Conservation (phyloP, 2,888 invertebrate genomes). For the Allygus modestus region DNA sequence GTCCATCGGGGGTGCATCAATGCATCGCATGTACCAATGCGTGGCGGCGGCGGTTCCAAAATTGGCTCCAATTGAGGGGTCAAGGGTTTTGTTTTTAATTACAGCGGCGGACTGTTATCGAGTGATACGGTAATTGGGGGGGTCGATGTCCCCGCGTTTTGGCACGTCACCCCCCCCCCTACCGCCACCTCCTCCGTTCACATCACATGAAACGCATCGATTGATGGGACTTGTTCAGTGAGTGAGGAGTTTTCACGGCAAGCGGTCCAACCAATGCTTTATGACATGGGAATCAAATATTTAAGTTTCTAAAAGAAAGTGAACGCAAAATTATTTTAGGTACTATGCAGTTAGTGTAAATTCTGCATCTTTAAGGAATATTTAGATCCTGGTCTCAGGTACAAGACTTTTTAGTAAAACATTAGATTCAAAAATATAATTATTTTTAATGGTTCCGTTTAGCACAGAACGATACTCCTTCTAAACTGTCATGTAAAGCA, state of each 20-base stretch:
- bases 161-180: neutral
- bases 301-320: no score
- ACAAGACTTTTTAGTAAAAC: no score
- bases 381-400: no score
- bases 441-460: no score
- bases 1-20: neutral
- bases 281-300: no score
- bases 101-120: conserved; percentile 41
- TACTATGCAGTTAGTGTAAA: no score
- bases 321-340: no score
- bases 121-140: conserved; percentile 49
- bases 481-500: no score
- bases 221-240: neutral
- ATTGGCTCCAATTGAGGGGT: conserved; percentile 53
- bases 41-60: neutral
- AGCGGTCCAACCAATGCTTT: no score
- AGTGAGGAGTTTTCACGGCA: neutral
- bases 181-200: neutral
- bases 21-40: conserved; percentile 12
- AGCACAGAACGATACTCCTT: no score
- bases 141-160: neutral
- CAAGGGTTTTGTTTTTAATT: conserved; percentile 56
- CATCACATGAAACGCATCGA: neutral
- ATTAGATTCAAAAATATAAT: no score
- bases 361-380: no score